phyloP scores from a whole-genome alignment of 2,113 vertebrate species.

The Hippocampus barbouri region DNA sequence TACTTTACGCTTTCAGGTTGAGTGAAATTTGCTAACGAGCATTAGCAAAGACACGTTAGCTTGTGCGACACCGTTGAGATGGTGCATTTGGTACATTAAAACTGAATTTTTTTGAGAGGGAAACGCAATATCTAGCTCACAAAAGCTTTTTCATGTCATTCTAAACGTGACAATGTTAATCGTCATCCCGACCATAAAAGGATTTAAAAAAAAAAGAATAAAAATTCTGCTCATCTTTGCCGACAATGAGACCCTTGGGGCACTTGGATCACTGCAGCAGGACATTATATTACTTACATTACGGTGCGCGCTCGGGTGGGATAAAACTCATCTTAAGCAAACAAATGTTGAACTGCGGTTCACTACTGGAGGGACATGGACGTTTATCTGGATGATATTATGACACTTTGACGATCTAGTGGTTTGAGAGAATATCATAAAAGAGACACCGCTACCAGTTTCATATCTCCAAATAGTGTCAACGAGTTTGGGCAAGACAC shows the following conservation, averaged over 20 bases:
- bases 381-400: neutral
- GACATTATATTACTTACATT: constrained; percentile 9
- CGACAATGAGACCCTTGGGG: neutral
- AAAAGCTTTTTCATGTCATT: no score
- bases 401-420: constrained; percentile 2
- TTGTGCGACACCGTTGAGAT: no score
- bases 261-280: constrained; percentile 1
- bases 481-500: neutral
- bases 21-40: no score
- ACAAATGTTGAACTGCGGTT: constrained; percentile 5
- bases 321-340: constrained; percentile 8
- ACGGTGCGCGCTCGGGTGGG: neutral
- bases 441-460: constrained; percentile 1
- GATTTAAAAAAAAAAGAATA: neutral
- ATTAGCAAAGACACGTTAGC: no score
- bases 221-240: neutral
- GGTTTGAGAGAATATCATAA: constrained; percentile 13
- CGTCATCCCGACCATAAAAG: neutral
- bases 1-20: no score
- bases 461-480: neutral
- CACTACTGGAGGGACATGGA: neutral
- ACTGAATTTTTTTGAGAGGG: no score
- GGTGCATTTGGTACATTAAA: no score
- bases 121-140: no score
- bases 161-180: neutral